A percentile compares a stretch with the other conserved stretches of the same genome.
phyloP scores from a whole-genome alignment of 2,113 vertebrate genomes.

The Oryzias woworae region DNA sequence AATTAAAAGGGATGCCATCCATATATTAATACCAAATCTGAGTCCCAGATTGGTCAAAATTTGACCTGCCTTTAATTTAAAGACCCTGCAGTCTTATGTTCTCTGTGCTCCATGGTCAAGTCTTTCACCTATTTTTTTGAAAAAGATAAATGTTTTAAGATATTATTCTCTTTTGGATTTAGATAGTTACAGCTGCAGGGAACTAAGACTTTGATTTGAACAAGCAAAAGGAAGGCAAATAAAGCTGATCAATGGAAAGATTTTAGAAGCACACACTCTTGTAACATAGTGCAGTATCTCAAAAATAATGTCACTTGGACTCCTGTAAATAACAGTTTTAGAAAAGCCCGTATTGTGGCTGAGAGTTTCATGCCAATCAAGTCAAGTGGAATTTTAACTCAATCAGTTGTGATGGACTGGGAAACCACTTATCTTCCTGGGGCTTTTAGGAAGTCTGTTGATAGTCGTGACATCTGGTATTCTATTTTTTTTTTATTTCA shows the following conservation, averaged over 20 bases:
- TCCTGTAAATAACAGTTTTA: not conserved
- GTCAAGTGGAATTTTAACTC: slow-evolving; percentile 5
- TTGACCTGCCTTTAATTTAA: no score
- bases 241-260: no score
- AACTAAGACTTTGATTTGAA: no score
- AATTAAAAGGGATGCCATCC: no score
- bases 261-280: no score
- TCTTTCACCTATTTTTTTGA: not conserved
- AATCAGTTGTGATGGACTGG: slow-evolving; percentile 24
- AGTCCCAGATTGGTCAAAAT: no score
- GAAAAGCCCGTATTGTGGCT: not conserved
- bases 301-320: not conserved
- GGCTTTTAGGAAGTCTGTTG: slow-evolving; percentile 36
- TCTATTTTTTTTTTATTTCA: slow-evolving; percentile 20
- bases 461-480: slow-evolving; percentile 16
- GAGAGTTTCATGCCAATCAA: not conserved
- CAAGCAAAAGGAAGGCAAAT: no score
- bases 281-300: no score
- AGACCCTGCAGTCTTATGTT: slow-evolving; percentile 6
- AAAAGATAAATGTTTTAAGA: not conserved
- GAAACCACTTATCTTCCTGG: slow-evolving; percentile 47
- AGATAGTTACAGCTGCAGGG: no score
- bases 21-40: no score
- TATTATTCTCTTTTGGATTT: no score
- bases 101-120: not conserved